Conservation (phyloP, 2,888 invertebrate species). For the Heteromurus nitidus region DNA sequence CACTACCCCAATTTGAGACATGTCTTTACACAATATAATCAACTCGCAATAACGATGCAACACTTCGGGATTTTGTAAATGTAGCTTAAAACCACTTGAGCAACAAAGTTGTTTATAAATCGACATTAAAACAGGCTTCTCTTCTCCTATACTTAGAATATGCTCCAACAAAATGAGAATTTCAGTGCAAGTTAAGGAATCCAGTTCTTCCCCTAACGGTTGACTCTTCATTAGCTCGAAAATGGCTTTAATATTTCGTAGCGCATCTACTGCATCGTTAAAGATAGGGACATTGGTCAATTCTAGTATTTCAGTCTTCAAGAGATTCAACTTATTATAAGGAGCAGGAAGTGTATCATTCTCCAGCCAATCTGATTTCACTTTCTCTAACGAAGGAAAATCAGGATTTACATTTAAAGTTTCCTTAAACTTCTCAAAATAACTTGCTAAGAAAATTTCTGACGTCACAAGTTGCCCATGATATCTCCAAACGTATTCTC, state of each 20-base stretch:
- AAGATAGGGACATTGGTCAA: conserved; percentile 6
- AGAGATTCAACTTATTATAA: conserved; percentile 13
- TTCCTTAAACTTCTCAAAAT: conserved; percentile 70
- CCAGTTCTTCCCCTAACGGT: neutral
- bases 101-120: neutral
- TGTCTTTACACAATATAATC: conserved; percentile 74
- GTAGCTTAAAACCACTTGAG: neutral
- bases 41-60: conserved; percentile 76
- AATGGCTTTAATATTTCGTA: neutral
- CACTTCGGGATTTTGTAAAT: conserved; percentile 72
- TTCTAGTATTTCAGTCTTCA: neutral
- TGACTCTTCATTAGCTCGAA: neutral
- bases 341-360: conserved; percentile 36
- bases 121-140: neutral
- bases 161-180: conserved; percentile 13
- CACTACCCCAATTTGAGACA: conserved; percentile 73
- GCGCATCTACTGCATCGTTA: neutral
- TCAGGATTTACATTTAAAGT: neutral
- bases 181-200: neutral
- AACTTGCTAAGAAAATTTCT: conserved; percentile 74
- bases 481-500: conserved; percentile 74
- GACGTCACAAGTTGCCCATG: conserved; percentile 75
- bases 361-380: conserved; percentile 41
- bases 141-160: conserved; percentile 1
- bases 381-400: no score